A percentile compares a stretch with the other conserved stretches of the same genome.
These are phyloP conservation scores for Muscicapa striata DNA, from an alignment of 2,797 vertebrate species.

Conservation along the genomic window DNA sequence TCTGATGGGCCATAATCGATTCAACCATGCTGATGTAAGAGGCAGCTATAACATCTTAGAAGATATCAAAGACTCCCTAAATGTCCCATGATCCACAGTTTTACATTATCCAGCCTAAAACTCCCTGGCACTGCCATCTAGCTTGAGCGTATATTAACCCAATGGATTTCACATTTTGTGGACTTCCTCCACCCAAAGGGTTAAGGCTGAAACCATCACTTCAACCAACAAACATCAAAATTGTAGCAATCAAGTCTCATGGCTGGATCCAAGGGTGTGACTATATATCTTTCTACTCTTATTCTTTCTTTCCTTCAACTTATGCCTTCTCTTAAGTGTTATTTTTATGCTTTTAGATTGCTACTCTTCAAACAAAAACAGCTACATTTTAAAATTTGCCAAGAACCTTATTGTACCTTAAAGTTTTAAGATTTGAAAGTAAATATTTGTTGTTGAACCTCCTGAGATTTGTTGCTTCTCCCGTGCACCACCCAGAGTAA, in stretches of 20 bases:
- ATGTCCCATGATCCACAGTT: no score
- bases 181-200: rapidly evolving
- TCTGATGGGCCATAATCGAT: not conserved
- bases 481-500: rapidly evolving
- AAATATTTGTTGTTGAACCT: not conserved
- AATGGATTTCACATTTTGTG: not conserved
- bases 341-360: not conserved
- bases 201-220: not conserved
- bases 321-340: not conserved
- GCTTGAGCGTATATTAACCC: not conserved
- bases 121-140: not conserved
- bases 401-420: not conserved
- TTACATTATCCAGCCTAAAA: not conserved
- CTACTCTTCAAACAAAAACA: not conserved
- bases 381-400: not conserved
- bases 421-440: not conserved
- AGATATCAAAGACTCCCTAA: not conserved
- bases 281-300: not conserved
- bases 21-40: not conserved
- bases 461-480: not conserved
- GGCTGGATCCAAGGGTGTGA: not conserved
- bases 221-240: rapidly evolving
- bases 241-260: not conserved
- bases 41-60: not conserved
- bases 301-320: not conserved